Conservation (phyloP, 2,113 vertebrate species). For the Pungitius pungitius region DNA sequence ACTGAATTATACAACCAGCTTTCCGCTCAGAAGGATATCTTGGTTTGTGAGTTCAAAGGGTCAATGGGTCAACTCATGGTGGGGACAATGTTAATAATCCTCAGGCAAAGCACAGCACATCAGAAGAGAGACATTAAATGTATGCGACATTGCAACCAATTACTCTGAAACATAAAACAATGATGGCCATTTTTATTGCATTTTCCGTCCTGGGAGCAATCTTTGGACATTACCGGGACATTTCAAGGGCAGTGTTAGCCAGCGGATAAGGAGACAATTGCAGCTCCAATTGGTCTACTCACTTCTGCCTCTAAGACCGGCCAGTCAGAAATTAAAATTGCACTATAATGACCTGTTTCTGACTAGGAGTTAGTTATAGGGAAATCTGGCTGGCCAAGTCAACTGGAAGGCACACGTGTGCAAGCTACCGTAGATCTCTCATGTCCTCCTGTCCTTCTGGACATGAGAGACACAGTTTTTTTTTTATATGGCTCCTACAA, state of each 20-base stretch:
- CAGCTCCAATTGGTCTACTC: constrained; percentile 29
- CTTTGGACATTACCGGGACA: constrained; percentile 43
- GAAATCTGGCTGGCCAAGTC: constrained; percentile 11
- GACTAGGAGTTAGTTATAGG: constrained; percentile 23
- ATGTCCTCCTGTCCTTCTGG: constrained; percentile 28
- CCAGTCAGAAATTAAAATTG: constrained; percentile 21
- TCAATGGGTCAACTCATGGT: constrained; percentile 31
- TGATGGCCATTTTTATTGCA: constrained; percentile 52
- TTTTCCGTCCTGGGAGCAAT: constrained; percentile 46
- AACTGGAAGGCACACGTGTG: constrained; percentile 8
- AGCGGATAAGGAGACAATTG: constrained; percentile 23
- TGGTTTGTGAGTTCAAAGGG: constrained; percentile 40
- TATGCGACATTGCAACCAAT: constrained; percentile 50
- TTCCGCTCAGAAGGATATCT: constrained; percentile 27
- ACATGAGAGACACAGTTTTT: too few species aligned
- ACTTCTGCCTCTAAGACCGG: constrained; percentile 8
- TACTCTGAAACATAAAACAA: constrained; percentile 56
- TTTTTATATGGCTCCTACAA: constrained; percentile 29
- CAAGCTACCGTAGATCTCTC: constrained; percentile 16
- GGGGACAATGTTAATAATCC: constrained; percentile 50
- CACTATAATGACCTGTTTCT: constrained; percentile 13
- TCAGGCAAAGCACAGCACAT: constrained; percentile 34
- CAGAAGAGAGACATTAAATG: constrained; percentile 41
- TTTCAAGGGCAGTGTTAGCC: constrained; percentile 61
- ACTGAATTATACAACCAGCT: constrained; percentile 15